Conservation (phyloP, 2,113 vertebrate species). For the Malurus cyaneus region DNA sequence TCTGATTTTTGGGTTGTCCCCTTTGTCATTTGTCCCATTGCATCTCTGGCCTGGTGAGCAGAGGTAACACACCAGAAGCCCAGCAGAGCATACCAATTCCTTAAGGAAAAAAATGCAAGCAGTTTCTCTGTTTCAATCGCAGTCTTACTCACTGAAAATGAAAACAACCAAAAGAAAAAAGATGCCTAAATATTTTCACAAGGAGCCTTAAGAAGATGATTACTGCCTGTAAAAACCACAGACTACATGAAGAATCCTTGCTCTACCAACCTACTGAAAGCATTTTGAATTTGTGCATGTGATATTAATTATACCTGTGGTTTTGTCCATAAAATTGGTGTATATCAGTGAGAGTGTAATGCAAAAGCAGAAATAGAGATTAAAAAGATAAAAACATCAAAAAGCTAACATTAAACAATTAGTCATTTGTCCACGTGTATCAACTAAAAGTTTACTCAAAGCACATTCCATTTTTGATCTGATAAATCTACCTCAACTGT, state of each 20-base stretch:
- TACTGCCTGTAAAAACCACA: neutral
- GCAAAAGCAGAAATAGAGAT: neutral
- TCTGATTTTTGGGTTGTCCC: neutral
- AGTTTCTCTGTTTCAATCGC: neutral
- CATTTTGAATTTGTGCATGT: neutral
- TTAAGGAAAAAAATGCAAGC: neutral
- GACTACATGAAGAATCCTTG: neutral
- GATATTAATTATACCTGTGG: neutral
- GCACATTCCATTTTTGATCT: neutral
- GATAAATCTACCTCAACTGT: neutral
- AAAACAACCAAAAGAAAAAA: neutral
- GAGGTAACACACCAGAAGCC: neutral
- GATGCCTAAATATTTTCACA: neutral
- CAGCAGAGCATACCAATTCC: neutral
- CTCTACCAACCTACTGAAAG: neutral
- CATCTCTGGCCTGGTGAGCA: neutral
- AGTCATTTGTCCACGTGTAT: neutral
- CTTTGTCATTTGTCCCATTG: neutral
- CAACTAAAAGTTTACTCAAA: constrained; percentile 17
- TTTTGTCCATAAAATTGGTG: neutral
- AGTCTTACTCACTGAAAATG: neutral
- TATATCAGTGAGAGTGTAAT: neutral
- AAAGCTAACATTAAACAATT: neutral
- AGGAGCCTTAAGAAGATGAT: neutral
- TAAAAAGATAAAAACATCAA: neutral